Conservation (phyloP, 2,888 invertebrate genomes). For the Ennomos quercinarius region DNA sequence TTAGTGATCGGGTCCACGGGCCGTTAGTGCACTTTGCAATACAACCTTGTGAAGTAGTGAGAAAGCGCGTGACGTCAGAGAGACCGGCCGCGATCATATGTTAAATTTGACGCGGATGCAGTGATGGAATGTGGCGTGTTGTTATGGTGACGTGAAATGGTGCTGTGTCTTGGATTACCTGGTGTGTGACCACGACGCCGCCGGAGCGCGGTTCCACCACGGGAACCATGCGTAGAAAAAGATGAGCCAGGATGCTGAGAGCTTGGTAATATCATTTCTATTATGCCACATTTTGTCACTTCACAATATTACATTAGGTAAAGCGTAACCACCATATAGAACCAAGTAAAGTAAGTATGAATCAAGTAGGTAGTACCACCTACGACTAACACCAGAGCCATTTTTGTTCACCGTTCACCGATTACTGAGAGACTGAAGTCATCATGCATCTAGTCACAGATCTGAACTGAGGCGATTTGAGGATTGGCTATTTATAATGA, state of each 20-base stretch:
- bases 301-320: background rate
- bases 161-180: slow-evolving; percentile 72
- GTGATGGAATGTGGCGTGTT: slow-evolving; percentile 84
- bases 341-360: too few species aligned
- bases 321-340: background rate
- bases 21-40: slow-evolving; percentile 49
- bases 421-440: slow-evolving; percentile 38
- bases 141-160: slow-evolving; percentile 79
- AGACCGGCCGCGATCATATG: slow-evolving; percentile 83
- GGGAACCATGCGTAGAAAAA: slow-evolving; percentile 88
- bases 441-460: slow-evolving; percentile 52
- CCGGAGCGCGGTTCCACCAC: slow-evolving; percentile 71
- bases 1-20: slow-evolving; percentile 50
- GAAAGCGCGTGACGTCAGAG: slow-evolving; percentile 83
- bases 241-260: slow-evolving; percentile 90
- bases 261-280: slow-evolving; percentile 87
- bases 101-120: slow-evolving; percentile 80
- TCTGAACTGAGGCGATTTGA: slow-evolving; percentile 50
- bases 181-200: slow-evolving; percentile 65
- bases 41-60: slow-evolving; percentile 73
- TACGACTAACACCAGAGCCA: slow-evolving; percentile 2
- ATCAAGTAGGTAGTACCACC: slow-evolving; percentile 8
- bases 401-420: slow-evolving; percentile 21
- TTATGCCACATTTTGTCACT: slow-evolving; percentile 42
- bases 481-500: slow-evolving; percentile 73